Base-by-base conservation (phyloP, 1,140 invertebrate species). In the Bradysia coprophila region DNA sequence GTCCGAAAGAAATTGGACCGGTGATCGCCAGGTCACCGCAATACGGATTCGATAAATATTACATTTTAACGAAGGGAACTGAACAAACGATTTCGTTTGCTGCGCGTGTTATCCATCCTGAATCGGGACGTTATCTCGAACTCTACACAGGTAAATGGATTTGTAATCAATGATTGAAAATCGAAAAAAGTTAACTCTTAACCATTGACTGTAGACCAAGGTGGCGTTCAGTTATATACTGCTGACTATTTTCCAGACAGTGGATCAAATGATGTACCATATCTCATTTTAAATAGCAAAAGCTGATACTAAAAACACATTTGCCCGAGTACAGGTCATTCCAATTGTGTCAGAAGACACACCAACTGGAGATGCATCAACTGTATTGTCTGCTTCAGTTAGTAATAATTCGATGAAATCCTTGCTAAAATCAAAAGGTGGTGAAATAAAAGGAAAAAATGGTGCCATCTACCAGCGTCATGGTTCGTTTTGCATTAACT, bases 401-500 rank as follows among this genome's bases (percentile, higher is more conserved):
- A n/a, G n/a, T n/a, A 39, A 43, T 8, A 38, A 10, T 31, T 43
- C 11, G 21, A 18, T 31, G 21, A 39, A 23, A 19, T 39, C 11
- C 23, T 15, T 40, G 1, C 13, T 11, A 16, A 10, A 16, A 36
- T 9, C 22, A 31, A 9, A 16, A 36, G 33, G 10, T 5, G 33
- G n/a, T 36, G 33, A 36, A 11, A 16, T 9, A 16, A 36, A 52
- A 16, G 84, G 83, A 2, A 85, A 87, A 59, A 57, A 65, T 11
- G 73, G 75, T 5, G 61, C 64, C 0, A 46, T 51, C 1, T 89
- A 88, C 51, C 71, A 66, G 36, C 74, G 71, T 48, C 81, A 86
- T 48, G 74, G 72, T 4, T 79, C 73, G 1, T 76, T 91, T 44
- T 86, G 82, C 54, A 58, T 89, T 11, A 84, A 89, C 63, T 79